Evolutionary conservation across 1,140 invertebrate genomes (phyloP).

Genomic region (Lasioglossum albipes): DNA sequence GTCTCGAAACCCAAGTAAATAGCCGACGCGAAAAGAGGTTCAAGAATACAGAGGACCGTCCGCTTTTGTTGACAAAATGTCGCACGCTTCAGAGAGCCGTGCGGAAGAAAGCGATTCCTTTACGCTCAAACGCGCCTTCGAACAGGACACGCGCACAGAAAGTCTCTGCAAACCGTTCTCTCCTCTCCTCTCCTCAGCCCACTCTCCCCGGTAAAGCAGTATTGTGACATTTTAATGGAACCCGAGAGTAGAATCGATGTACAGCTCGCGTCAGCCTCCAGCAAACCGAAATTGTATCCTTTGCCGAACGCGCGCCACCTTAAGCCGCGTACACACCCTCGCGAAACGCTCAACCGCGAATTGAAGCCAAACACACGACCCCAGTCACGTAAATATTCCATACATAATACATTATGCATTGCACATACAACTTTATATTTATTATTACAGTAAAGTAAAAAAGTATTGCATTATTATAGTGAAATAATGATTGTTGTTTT

Average conservation of each 20-base stretch:
- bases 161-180: background rate
- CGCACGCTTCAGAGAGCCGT: background rate
- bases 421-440: no score
- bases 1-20: background rate
- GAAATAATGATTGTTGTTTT: no score
- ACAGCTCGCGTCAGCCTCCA: background rate
- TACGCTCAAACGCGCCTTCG: background rate
- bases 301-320: background rate
- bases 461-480: no score
- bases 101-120: background rate
- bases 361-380: no score
- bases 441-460: no score
- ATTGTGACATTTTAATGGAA: constrained; percentile 2
- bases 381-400: no score
- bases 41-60: background rate
- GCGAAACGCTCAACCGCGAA: no score
- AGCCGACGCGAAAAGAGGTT: background rate
- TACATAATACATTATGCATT: no score
- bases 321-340: background rate
- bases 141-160: background rate
- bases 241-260: background rate
- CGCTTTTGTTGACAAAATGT: background rate
- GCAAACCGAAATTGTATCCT: background rate
- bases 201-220: background rate
- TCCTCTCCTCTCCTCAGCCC: no score